Base-by-base conservation (phyloP, 2,797 vertebrate species). In the Pristis pectinata region DNA sequence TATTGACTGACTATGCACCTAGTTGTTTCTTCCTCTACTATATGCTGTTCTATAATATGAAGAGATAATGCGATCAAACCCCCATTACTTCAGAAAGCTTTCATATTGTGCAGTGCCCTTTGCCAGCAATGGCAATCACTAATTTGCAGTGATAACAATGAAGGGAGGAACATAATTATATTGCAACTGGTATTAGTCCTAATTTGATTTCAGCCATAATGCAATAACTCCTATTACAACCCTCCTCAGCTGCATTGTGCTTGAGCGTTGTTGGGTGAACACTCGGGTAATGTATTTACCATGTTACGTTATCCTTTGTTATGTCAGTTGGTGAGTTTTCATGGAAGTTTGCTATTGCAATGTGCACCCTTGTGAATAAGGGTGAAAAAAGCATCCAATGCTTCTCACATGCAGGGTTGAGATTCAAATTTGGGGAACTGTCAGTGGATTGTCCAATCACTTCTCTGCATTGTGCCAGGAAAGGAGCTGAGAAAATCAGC, bases 151-250 rank as follows among this genome's bases (percentile, higher is more conserved):
- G 92, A 56, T 15, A 49, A 76, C 27, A 53, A 44, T 93, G 30
- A 74, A 93, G 67, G 53, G 67, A 76, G 70, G 44, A 94, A 94
- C 49, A 49, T 37, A 72, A 93, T 93, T 30, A 61, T 53, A 83
- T 74, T 74, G 22, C 49, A 72, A 72, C 67, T 34, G 70, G 70
- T 74, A 76, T 76, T 94, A 44, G 44, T 53, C 41, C 30, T n/a
- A 76, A 94, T 94, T 94, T 94, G 56, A 94, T 76, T 94, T 70
- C 89, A 93, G 37, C 19, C 37, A 41, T 70, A 93, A 93, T 93
- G 64, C 49, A n/a, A n/a, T 70, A 34, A 94, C 27, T 56, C 70
- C 30, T 22, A 34, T 53, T 72, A 76, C 41, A 94, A 53, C 27
- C 41, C 34, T 13, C 30, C 70, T 74, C 67, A 93, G 37, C 64